Base-by-base conservation (phyloP, 2,113 vertebrate genomes). In the Pedetes capensis region DNA sequence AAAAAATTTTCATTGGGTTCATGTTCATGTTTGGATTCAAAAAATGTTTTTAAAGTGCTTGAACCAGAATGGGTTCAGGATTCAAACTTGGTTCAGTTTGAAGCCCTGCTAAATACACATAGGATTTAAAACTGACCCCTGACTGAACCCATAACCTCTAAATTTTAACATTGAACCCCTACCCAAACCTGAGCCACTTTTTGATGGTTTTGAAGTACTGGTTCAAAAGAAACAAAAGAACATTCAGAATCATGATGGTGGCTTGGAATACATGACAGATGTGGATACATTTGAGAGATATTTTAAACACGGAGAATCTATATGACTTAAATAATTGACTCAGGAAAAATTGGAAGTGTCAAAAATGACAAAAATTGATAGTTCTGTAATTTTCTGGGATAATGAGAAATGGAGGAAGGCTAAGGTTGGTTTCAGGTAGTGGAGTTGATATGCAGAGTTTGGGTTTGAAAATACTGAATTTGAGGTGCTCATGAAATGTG, bases 281-380 rank as follows among this genome's bases (percentile, higher is more conserved):
- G 49, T n/a, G 3, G 18, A 63, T 57, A 51, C 12, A 47, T 79
- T 51, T n/a, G 16, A 87, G 7, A 63, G 64, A 64, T 69, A 83
- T 79, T n/a, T n/a, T 91, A 93, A 86, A 85, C 32, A 68, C 86
- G 68, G 13, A 16, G 1, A 76, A 66, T 49, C 18, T 68, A 57
- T 0, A 82, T 64, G 34, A 83, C 23, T 87, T 89, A 89, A 91
- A 51, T 61, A 94, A 85, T 14, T 49, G 11, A 5, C 71, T 81
- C 91, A 71, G 72, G 51, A 93, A 74, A 59, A 17, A 87, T 20
- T 7, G 25, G 11, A 57, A 17, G 3, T 42, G 6, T 79, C 76
- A 87, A 91, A 86, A 71, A 79, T 89, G 84, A 86, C 25, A 89
- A 85, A 96, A 94, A 37, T 23, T 61, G 25, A 76, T 84, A 84